Conservation (phyloP, 2,113 vertebrate genomes). For the Strix uralensis region DNA sequence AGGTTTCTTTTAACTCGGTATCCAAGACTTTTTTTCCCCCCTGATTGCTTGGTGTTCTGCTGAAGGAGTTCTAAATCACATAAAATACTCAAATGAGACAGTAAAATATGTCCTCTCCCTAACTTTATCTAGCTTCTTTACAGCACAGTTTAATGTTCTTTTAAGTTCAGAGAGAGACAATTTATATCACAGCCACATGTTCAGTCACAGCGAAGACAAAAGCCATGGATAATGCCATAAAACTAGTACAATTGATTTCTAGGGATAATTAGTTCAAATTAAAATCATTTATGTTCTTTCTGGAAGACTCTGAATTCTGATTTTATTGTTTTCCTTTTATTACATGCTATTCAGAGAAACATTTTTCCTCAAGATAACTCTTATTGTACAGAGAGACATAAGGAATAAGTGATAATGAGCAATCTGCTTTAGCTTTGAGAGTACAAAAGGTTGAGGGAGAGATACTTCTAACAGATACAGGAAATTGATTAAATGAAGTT, state of each 20-base stretch:
- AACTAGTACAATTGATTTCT: background rate
- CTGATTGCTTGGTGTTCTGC: background rate
- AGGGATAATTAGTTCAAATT: background rate
- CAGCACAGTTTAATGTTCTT: background rate
- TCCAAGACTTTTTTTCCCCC: fast-evolving
- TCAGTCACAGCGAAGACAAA: background rate
- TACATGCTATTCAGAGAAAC: background rate
- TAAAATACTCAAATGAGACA: background rate
- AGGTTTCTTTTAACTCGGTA: background rate
- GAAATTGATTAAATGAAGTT: background rate
- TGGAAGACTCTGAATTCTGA: background rate
- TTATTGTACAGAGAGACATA: background rate
- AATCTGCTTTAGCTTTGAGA: background rate
- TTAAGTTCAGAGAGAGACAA: background rate
- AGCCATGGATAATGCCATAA: background rate
- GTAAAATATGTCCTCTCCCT: background rate
- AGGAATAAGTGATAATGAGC: background rate
- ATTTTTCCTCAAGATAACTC: background rate
- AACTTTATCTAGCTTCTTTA: background rate
- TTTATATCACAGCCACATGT: background rate
- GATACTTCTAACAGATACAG: background rate
- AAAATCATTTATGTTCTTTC: background rate
- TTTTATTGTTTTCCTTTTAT: background rate
- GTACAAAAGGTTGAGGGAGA: background rate
- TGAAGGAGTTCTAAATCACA: background rate